Percentiles rank a stretch among this genome's conserved stretches.
phyloP scores from a whole-genome alignment of 2,113 vertebrate genomes.

The Oreotrochilus melanogaster region DNA sequence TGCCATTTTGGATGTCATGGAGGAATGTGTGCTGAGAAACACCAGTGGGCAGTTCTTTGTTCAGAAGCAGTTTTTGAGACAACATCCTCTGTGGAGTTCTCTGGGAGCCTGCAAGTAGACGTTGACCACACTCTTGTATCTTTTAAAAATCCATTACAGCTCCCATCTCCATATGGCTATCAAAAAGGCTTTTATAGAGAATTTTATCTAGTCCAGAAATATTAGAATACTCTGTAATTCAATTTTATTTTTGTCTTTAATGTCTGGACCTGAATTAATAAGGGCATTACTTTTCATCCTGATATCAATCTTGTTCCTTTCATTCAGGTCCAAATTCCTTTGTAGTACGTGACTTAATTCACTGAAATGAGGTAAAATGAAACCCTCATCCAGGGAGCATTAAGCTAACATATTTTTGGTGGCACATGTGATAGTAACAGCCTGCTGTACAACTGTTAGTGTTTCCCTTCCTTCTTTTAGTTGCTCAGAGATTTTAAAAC shows the following conservation, averaged over 20 bases:
- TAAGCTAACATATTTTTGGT: conserved; percentile 17
- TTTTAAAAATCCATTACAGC: conserved; percentile 23
- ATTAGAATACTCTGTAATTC: conserved; percentile 35
- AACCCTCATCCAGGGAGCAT: not conserved
- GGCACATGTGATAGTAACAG: not conserved
- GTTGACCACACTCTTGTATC: not conserved
- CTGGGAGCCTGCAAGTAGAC: not conserved
- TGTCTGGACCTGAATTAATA: conserved; percentile 21
- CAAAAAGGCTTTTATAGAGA: conserved; percentile 29
- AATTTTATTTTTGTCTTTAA: conserved; percentile 64
- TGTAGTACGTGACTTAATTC: conserved; percentile 34
- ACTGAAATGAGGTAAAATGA: conserved; percentile 55
- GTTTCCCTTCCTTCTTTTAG: not conserved
- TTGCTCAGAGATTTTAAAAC: not conserved
- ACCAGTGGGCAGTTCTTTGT: not conserved
- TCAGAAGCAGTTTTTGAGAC: not conserved
- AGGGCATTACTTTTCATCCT: conserved; percentile 23
- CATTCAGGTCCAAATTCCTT: conserved; percentile 35
- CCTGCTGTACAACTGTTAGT: not conserved
- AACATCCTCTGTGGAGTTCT: not conserved
- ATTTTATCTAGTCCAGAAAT: conserved; percentile 46
- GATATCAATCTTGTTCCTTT: conserved; percentile 21
- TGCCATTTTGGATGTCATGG: not conserved
- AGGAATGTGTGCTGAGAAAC: not conserved
- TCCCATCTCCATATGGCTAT: not conserved